Conservation (phyloP, 2,888 invertebrate species). For the Vesta saturnalis region DNA sequence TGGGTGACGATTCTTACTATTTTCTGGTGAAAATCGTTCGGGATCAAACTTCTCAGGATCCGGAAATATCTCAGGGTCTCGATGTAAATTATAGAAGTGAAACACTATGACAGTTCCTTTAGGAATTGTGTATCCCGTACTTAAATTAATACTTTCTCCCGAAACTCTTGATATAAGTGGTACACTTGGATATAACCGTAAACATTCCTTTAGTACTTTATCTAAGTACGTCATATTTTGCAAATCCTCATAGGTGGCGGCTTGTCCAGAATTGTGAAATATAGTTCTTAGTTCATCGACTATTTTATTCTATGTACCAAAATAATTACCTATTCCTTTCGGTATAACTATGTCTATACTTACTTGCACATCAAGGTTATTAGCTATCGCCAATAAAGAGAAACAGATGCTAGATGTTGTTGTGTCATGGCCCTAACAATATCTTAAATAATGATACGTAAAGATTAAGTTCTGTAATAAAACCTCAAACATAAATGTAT, state of each 20-base stretch:
- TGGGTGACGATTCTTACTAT: background rate
- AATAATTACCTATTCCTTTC: no score
- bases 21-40: background rate
- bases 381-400: background rate
- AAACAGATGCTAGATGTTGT: background rate
- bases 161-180: slow-evolving; percentile 68
- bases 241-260: no score
- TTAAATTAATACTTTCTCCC: slow-evolving; percentile 48
- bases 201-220: slow-evolving; percentile 73
- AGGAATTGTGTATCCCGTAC: slow-evolving; percentile 54
- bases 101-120: background rate
- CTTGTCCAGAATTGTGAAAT: no score
- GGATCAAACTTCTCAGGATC: background rate
- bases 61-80: no score
- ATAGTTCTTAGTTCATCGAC: no score
- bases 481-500: no score
- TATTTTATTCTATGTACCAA: no score
- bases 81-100: background rate
- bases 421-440: background rate
- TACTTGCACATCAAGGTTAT: background rate
- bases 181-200: slow-evolving; percentile 73
- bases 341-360: no score
- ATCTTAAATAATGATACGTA: background rate
- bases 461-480: no score
- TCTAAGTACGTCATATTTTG: no score